Percentiles rank a stretch among this genome's conserved stretches.
Conservation (phyloP, 1,140 invertebrate genomes). For the Colletes gigas region DNA sequence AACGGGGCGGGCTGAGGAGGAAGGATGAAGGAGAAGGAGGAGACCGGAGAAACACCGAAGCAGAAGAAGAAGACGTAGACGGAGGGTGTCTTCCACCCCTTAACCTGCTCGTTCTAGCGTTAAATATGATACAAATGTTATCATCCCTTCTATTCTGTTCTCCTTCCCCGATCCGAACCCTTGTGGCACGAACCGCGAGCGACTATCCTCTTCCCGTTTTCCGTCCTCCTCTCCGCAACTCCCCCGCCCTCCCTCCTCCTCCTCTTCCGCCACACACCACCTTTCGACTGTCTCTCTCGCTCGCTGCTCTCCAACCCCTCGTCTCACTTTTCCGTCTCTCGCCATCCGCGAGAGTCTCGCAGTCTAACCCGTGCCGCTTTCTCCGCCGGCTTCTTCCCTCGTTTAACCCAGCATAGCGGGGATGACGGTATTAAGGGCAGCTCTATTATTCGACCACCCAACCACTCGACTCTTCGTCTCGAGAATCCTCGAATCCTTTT, state of each 20-base stretch:
- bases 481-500: slow-evolving; percentile 72
- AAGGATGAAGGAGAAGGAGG: slow-evolving; percentile 36
- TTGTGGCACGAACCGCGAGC: slow-evolving; percentile 54
- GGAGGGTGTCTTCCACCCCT: slow-evolving; percentile 68
- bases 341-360: neutral
- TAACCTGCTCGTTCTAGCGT: slow-evolving; percentile 76
- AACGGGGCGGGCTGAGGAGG: neutral
- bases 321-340: slow-evolving; percentile 13
- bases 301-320: neutral
- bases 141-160: slow-evolving; percentile 75
- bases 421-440: slow-evolving; percentile 75
- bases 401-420: slow-evolving; percentile 65
- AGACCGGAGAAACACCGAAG: slow-evolving; percentile 38
- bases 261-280: no score
- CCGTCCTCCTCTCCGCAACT: slow-evolving; percentile 33
- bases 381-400: slow-evolving; percentile 61
- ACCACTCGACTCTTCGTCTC: slow-evolving; percentile 72
- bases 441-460: slow-evolving; percentile 76
- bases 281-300: no score
- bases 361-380: slow-evolving; percentile 42
- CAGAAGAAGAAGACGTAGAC: slow-evolving; percentile 58
- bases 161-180: slow-evolving; percentile 49
- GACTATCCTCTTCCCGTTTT: slow-evolving; percentile 36
- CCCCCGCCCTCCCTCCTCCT: slow-evolving; percentile 2
- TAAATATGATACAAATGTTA: slow-evolving; percentile 81